Conservation (phyloP, 1,140 invertebrate genomes). For the Sitobion miscanthi region DNA sequence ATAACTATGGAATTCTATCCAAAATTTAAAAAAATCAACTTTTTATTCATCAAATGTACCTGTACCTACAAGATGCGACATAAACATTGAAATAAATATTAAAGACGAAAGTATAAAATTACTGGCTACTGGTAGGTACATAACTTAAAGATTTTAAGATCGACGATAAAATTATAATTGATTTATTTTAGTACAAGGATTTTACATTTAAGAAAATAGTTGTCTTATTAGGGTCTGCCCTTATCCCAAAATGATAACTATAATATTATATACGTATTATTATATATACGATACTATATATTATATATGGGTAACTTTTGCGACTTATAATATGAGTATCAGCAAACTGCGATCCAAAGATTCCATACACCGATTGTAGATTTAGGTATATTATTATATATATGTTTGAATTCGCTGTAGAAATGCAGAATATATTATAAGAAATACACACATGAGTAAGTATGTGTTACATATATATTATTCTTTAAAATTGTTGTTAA, state of each 20-base stretch:
- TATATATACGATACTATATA: no score
- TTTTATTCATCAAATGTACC: background rate
- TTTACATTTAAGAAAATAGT: background rate
- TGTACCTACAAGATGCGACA: background rate
- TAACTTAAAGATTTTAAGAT: background rate
- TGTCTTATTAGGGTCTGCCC: background rate
- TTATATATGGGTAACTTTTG: background rate
- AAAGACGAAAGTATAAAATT: background rate
- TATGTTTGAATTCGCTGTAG: background rate
- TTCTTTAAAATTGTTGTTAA: background rate
- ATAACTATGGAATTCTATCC: background rate
- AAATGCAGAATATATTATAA: background rate
- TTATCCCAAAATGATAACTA: background rate
- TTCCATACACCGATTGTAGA: background rate
- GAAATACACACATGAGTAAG: background rate
- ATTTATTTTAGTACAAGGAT: background rate
- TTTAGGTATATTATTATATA: no score
- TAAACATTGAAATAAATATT: background rate
- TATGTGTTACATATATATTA: background rate
- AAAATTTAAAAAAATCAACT: background rate
- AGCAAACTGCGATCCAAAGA: background rate
- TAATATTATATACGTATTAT: background rate
- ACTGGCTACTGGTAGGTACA: background rate
- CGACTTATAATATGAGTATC: background rate
- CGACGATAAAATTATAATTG: background rate